These are phyloP conservation scores for Melanostoma scalare DNA, from an alignment of 2,888 invertebrate species.

Conservation along the genomic window DNA sequence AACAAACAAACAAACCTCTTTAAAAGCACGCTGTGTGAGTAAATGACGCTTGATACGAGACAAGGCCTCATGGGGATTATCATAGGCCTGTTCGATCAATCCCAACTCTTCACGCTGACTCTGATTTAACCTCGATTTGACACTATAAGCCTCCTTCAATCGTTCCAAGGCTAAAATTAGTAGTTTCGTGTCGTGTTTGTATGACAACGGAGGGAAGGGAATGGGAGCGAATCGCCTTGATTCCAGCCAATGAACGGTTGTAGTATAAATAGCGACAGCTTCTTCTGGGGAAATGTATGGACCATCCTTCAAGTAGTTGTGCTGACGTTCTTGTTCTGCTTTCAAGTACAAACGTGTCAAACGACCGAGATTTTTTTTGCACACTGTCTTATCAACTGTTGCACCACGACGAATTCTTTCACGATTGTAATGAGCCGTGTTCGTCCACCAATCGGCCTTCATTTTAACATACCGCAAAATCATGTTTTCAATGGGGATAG, in stretches of 20 bases:
- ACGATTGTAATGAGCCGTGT: slow-evolving; percentile 99
- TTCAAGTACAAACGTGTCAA: slow-evolving; percentile 97
- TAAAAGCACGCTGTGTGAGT: slow-evolving; percentile 98
- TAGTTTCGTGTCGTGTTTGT: slow-evolving; percentile 99
- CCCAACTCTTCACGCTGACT: slow-evolving; percentile 99
- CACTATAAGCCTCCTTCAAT: slow-evolving; percentile 98
- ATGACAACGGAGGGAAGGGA: slow-evolving; percentile 99
- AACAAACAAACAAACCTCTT: slow-evolving; percentile 86
- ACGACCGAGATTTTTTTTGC: slow-evolving; percentile 99
- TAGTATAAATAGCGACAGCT: slow-evolving; percentile 99
- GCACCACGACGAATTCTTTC: slow-evolving; percentile 99
- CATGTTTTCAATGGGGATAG: slow-evolving; percentile 99
- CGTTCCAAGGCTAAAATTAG: slow-evolving; percentile 98
- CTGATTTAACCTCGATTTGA: slow-evolving; percentile 98
- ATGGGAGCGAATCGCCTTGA: slow-evolving; percentile 99
- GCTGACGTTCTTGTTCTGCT: slow-evolving; percentile 99
- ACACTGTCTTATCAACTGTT: slow-evolving; percentile 99
- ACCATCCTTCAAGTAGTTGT: slow-evolving; percentile 99
- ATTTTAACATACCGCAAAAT: slow-evolving; percentile 99
- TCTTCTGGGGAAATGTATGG: slow-evolving; percentile 99
- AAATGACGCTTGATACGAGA: slow-evolving; percentile 99
- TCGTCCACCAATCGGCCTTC: slow-evolving; percentile 99
- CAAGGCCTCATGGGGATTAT: slow-evolving; percentile 99
- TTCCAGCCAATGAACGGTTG: slow-evolving; percentile 99
- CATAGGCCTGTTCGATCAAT: slow-evolving; percentile 99